Evolutionary conservation across 2,888 invertebrate genomes (phyloP).

Genomic region (Trachelus tabidus): DNA sequence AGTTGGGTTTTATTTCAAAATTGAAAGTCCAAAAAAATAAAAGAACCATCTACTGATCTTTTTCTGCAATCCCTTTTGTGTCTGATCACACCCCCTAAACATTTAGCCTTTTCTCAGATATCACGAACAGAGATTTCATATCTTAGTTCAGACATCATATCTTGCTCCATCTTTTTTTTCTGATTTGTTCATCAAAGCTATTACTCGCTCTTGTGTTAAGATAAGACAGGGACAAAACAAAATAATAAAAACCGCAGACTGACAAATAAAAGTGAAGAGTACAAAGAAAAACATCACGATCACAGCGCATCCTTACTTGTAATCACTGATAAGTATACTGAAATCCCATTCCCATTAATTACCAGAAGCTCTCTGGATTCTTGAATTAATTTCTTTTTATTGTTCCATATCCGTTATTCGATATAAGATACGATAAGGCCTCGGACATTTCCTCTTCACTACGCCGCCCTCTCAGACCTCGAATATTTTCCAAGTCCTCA

Average conservation of each 20-base stretch:
- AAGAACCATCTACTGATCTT: not conserved
- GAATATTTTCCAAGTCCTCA: conserved; percentile 41
- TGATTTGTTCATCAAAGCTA: not conserved
- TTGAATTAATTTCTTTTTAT: conserved; percentile 30
- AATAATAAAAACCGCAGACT: not conserved
- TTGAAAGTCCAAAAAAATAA: not conserved
- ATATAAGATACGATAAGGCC: conserved; percentile 61
- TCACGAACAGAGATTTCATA: not conserved
- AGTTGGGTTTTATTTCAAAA: not conserved
- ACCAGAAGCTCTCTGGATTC: not conserved
- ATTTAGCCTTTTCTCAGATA: not conserved
- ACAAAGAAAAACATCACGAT: conserved; percentile 40
- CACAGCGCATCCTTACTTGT: conserved; percentile 38
- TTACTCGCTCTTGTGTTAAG: not conserved
- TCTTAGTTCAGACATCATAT: not conserved
- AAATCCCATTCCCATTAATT: not conserved
- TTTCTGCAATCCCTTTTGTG: not conserved
- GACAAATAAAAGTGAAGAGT: conserved; percentile 24
- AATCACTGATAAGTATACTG: not conserved
- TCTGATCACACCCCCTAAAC: not conserved
- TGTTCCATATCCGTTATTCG: conserved; percentile 51
- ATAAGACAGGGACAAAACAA: not conserved
- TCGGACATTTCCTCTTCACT: conserved; percentile 54
- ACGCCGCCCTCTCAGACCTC: conserved; percentile 45
- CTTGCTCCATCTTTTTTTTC: not conserved